These are phyloP conservation scores for Sarcophaga bullata DNA, from an alignment of 1,140 invertebrate species.

Conservation along the genomic window DNA sequence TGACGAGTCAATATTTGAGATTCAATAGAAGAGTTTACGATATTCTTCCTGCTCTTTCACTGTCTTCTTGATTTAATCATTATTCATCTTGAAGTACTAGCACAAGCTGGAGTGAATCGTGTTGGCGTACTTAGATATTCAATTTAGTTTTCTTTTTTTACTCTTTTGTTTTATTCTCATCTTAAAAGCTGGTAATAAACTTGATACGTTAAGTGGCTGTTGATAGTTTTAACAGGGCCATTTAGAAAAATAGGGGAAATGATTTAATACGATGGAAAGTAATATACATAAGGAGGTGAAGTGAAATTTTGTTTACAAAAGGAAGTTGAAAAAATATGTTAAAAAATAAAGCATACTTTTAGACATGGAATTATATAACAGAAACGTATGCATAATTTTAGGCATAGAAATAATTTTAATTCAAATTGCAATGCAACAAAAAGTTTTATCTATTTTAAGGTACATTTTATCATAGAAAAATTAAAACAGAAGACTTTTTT, in stretches of 20 bases:
- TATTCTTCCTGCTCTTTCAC: background rate
- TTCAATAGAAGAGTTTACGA: background rate
- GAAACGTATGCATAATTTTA: background rate
- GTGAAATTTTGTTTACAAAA: no score
- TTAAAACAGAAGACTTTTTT: no score
- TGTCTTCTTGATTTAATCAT: background rate
- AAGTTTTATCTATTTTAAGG: no score
- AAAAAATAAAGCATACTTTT: conserved; percentile 5
- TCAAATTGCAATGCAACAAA: no score
- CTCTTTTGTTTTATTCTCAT: background rate
- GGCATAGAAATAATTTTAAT: no score
- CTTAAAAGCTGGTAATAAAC: conserved; percentile 7
- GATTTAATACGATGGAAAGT: conserved; percentile 3
- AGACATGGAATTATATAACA: background rate
- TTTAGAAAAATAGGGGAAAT: background rate
- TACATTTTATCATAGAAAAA: no score
- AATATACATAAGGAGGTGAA: background rate
- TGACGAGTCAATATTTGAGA: background rate
- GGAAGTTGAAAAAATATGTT: no score
- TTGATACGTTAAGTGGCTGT: conserved; percentile 10
- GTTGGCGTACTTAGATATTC: background rate
- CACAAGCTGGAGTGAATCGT: background rate
- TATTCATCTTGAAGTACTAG: background rate
- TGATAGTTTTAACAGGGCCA: background rate
- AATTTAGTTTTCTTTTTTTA: background rate